Evolutionary conservation across 2,888 invertebrate genomes (phyloP).

Genomic region (Rugalucina vietnamica): DNA sequence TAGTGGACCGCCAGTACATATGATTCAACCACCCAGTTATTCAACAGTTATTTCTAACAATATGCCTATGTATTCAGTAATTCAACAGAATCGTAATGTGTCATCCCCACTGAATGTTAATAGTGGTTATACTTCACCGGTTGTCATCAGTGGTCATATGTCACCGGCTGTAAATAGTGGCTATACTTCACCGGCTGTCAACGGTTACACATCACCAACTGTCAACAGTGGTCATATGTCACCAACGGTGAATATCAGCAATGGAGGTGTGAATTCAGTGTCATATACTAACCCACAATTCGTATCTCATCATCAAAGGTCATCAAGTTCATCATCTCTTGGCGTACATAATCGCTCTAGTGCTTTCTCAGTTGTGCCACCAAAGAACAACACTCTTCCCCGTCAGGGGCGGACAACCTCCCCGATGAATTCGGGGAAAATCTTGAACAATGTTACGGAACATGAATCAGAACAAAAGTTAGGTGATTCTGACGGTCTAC

Average conservation of each 20-base stretch:
- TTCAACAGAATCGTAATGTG: constrained; percentile 39
- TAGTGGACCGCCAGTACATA: constrained; percentile 43
- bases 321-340: constrained; percentile 74
- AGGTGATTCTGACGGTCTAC: constrained; percentile 69
- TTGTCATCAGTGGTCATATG: constrained; percentile 18
- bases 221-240: constrained; percentile 37
- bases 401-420: constrained; percentile 64
- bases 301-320: constrained; percentile 68
- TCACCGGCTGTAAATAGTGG: too few relatives aligned
- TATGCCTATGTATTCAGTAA: constrained; percentile 45
- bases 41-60: constrained; percentile 41
- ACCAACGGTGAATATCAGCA: constrained; percentile 48
- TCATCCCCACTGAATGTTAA: constrained; percentile 23
- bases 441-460: constrained; percentile 37
- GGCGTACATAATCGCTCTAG: constrained; percentile 69
- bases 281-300: constrained; percentile 59
- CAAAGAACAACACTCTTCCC: constrained; percentile 74
- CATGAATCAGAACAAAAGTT: constrained; percentile 49
- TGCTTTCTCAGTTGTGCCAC: constrained; percentile 77
- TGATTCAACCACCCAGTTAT: constrained; percentile 51
- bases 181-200: too few relatives aligned
- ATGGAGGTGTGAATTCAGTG: constrained; percentile 52
- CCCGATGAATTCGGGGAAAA: not conserved
- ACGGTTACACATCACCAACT: constrained; percentile 17
- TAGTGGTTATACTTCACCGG: constrained; percentile 27